phyloP scores from a whole-genome alignment of 2,888 invertebrate genomes.

The Apocheima hispidaria region DNA sequence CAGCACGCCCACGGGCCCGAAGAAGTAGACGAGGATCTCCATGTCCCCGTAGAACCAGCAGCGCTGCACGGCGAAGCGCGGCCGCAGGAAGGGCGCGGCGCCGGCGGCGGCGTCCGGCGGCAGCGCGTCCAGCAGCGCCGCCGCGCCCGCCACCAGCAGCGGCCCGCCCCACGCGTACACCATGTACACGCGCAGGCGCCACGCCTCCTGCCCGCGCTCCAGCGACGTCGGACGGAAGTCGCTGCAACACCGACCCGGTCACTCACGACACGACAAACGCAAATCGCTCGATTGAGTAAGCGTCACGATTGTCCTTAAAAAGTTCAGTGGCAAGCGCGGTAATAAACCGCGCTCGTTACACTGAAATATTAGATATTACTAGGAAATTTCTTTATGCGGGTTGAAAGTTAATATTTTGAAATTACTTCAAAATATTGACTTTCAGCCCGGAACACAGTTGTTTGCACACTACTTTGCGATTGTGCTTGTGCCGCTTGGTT shows the following conservation, averaged over 20 bases:
- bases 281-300: too few species aligned
- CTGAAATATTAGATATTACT: too few species aligned
- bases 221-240: constrained; percentile 94
- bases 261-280: background rate
- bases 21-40: constrained; percentile 94
- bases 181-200: constrained; percentile 92
- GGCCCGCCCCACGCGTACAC: constrained; percentile 95
- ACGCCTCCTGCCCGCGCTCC: constrained; percentile 94
- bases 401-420: too few species aligned
- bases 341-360: too few species aligned
- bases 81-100: constrained; percentile 87
- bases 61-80: constrained; percentile 91
- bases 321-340: too few species aligned
- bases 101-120: constrained; percentile 79
- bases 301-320: too few species aligned
- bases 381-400: too few species aligned
- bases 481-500: too few species aligned
- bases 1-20: constrained; percentile 93
- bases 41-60: constrained; percentile 95
- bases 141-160: constrained; percentile 90
- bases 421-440: too few species aligned
- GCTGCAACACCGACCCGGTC: constrained; percentile 70
- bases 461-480: too few species aligned
- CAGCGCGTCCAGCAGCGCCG: constrained; percentile 90
- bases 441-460: too few species aligned